Evolutionary conservation across 2,888 invertebrate genomes (phyloP).

Genomic region (Lasioglossum pauxillum): DNA sequence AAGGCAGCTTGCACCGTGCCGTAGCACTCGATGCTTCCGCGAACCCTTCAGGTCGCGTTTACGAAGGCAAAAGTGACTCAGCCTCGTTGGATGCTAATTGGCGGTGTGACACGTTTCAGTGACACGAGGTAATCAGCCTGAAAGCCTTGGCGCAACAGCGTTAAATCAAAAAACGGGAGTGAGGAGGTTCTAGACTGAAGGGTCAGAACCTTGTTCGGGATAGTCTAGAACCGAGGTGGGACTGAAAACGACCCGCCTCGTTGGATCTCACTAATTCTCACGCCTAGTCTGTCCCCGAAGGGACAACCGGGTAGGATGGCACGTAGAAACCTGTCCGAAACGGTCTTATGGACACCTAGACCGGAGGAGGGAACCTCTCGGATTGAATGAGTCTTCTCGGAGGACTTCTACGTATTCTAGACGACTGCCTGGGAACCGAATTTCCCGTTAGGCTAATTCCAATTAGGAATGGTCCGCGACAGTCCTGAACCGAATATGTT

Average conservation of each 20-base stretch:
- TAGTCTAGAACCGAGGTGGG: not conserved
- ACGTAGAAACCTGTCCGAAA: not conserved
- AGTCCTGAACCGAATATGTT: constrained; percentile 74
- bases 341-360: not conserved
- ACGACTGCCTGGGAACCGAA: not conserved
- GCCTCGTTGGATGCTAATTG: not conserved
- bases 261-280: not conserved
- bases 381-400: not conserved
- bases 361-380: not conserved
- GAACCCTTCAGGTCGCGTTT: not conserved
- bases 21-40: not conserved
- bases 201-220: not conserved
- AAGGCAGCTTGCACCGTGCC: not conserved
- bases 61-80: not conserved
- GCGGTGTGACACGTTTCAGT: not conserved
- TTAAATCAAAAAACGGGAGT: not conserved
- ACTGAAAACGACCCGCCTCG: not conserved
- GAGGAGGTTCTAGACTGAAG: not conserved
- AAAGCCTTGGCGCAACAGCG: not conserved
- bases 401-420: not conserved
- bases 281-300: not conserved
- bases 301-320: not conserved
- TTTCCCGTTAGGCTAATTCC: constrained; percentile 28
- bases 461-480: constrained; percentile 82
- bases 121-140: not conserved